Evolutionary conservation across 2,888 invertebrate species (phyloP), one percentile per base, ranked within the genome.

Genomic region (Gymnoscelis rufifasciata): DNA sequence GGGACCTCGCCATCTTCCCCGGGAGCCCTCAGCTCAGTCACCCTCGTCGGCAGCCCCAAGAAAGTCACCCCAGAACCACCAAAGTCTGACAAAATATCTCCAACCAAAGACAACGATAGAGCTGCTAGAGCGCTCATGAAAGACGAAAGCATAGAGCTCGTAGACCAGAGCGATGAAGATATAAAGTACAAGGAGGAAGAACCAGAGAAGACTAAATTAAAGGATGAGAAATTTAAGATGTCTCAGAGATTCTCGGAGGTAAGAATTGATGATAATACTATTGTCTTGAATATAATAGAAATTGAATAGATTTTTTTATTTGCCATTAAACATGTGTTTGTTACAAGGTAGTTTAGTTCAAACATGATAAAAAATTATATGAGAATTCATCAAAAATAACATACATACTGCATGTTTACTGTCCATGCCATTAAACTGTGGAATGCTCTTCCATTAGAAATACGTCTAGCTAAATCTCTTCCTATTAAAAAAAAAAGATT

Each of bases 21-120:
- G 0, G 93, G 94, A 31, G 94, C 93, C 45, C 77, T 93, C 10
- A 94, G 94, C 64, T 93, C 93, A 7, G 91, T 92, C 0, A 94
- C 94, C 0, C 68, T 94, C 36, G 91, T 94, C 0, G 93, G 92
- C 0, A 92, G 90, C 53, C 82, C 83, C 0, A 86, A 81, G 43
- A 83, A 83, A 46, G 59, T 61, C 1, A 84, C 82, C 50, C 82
- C 83, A 23, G 71, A 74, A 2, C 50, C 59, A 0, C 53, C 62
- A 0, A 71, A 65, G 29, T n/a, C 47, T 0, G 74, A 74, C 12
- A 64, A 57, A 8, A 74, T 75, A 38, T 72, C 82, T 4, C 72
- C 74, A 1, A 65, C 66, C 0, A 83, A 77, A 50, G 82, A 83
- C 43, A 83, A 83, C 30, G 76, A 83, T 24, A 71, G 62, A 8